Conservation (phyloP, 2,888 invertebrate species). For the Philopedon plagiatum region DNA sequence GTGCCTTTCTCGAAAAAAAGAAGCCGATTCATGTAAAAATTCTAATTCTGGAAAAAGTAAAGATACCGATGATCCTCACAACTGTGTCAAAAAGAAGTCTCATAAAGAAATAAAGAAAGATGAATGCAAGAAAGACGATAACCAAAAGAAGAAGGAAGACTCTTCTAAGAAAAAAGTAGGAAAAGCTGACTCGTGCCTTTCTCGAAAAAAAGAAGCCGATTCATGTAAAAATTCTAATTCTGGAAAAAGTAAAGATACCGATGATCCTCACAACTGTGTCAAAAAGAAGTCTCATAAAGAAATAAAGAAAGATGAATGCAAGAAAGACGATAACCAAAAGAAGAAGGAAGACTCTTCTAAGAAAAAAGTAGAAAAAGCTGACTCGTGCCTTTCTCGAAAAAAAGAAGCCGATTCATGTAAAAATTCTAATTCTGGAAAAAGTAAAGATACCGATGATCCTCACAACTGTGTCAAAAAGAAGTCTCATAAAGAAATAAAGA, state of each 20-base stretch:
- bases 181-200: too few relatives aligned
- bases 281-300: constrained; percentile 12
- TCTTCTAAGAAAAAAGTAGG: too few relatives aligned
- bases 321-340: too few relatives aligned
- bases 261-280: constrained; percentile 29
- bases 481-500: too few relatives aligned
- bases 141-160: constrained; percentile 37
- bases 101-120: constrained; percentile 40
- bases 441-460: not conserved
- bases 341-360: too few relatives aligned
- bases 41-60: constrained; percentile 10
- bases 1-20: too few relatives aligned
- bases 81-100: constrained; percentile 44
- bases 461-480: constrained; percentile 29
- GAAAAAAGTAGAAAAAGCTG: too few relatives aligned
- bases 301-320: too few relatives aligned
- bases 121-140: constrained; percentile 29
- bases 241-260: not conserved
- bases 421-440: too few relatives aligned
- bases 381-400: not conserved
- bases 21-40: constrained; percentile 41
- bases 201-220: not conserved
- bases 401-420: not conserved
- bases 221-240: not conserved
- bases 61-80: constrained; percentile 33